Percentiles rank a stretch among this genome's conserved stretches.
phyloP scores from a whole-genome alignment of 2,113 vertebrate species.

The Microcebus lehilahytsara region DNA sequence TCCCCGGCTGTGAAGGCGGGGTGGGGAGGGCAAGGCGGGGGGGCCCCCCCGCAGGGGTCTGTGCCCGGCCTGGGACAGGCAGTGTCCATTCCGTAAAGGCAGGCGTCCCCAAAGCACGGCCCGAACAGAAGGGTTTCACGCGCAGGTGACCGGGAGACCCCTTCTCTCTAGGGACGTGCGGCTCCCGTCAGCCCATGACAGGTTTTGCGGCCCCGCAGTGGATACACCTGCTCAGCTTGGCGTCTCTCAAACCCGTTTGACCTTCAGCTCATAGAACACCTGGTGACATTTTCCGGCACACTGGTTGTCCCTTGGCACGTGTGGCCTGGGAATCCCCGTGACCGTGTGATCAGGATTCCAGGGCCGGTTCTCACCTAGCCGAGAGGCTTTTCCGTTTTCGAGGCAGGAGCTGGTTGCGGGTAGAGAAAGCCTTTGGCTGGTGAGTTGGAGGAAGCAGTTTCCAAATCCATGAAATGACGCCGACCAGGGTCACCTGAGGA shows the following conservation, averaged over 20 bases:
- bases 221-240: accelerated
- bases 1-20: neutral
- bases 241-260: neutral
- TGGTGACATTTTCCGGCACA: accelerated
- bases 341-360: neutral
- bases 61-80: too few species aligned
- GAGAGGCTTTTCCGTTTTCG: neutral
- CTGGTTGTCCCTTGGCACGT: neutral
- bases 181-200: accelerated
- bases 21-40: neutral
- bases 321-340: neutral
- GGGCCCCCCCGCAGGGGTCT: too few species aligned
- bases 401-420: neutral
- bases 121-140: neutral
- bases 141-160: neutral
- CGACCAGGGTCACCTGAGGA: neutral
- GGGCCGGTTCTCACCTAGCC: neutral
- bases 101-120: neutral
- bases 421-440: neutral
- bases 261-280: neutral
- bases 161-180: accelerated
- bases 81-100: neutral
- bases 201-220: neutral
- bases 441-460: neutral
- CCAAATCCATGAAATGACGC: neutral